These are phyloP conservation scores for Lasiurus cinereus DNA, from an alignment of 2,113 vertebrate genomes.

Conservation along the genomic window DNA sequence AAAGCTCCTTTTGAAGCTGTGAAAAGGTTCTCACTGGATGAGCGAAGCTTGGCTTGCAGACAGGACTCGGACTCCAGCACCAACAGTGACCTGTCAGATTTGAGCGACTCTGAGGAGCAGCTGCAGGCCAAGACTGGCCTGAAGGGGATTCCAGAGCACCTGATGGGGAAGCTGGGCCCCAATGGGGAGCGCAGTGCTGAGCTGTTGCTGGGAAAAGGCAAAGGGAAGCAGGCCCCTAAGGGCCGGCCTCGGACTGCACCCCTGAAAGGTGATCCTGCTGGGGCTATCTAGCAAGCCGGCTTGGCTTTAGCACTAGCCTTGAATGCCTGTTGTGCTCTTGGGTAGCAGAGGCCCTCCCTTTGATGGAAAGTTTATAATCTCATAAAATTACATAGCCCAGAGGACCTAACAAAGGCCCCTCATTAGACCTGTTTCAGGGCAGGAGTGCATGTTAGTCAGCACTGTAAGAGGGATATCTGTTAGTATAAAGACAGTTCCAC, in stretches of 20 bases:
- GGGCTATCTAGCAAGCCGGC: slow-evolving; percentile 37
- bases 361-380: slow-evolving; percentile 64
- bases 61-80: slow-evolving; percentile 97
- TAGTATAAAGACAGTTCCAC: slow-evolving; percentile 18
- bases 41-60: slow-evolving; percentile 93
- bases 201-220: slow-evolving; percentile 92
- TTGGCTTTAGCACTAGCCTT: slow-evolving; percentile 43
- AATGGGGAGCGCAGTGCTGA: slow-evolving; percentile 88
- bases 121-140: slow-evolving; percentile 91
- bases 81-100: slow-evolving; percentile 97
- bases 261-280: slow-evolving; percentile 93
- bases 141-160: slow-evolving; percentile 91
- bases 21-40: slow-evolving; percentile 96
- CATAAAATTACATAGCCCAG: slow-evolving; percentile 12
- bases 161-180: slow-evolving; percentile 89
- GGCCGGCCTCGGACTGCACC: slow-evolving; percentile 95
- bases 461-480: neutral
- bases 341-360: slow-evolving; percentile 7
- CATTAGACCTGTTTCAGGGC: neutral
- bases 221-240: slow-evolving; percentile 92
- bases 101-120: slow-evolving; percentile 97
- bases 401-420: neutral
- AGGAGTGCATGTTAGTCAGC: slow-evolving; percentile 28
- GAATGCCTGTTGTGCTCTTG: slow-evolving; percentile 43
- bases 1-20: slow-evolving; percentile 93